These are phyloP conservation scores for Temnothorax nylanderi DNA, from an alignment of 1,140 invertebrate genomes.

Conservation along the genomic window DNA sequence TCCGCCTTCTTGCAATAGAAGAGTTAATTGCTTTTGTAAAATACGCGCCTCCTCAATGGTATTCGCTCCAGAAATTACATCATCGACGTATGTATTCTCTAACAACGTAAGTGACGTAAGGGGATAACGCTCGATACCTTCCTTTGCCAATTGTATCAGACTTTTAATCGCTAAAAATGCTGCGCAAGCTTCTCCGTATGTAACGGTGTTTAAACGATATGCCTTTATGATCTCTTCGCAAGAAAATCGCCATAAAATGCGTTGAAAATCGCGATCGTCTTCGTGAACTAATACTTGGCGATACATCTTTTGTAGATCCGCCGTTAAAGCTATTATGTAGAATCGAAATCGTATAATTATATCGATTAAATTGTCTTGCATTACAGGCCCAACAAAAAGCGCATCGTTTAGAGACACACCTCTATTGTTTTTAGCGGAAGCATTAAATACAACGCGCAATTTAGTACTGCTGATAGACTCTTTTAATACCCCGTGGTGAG, in stretches of 20 bases:
- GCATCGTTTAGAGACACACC: slow-evolving; percentile 3
- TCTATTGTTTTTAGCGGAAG: neutral
- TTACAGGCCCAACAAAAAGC: neutral
- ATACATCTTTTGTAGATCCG: slow-evolving; percentile 41
- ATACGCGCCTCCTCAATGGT: slow-evolving; percentile 55
- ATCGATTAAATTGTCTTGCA: slow-evolving; percentile 32
- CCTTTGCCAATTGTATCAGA: slow-evolving; percentile 68
- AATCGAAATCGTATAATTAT: slow-evolving; percentile 52
- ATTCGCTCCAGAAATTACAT: slow-evolving; percentile 73
- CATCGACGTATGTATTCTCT: slow-evolving; percentile 79
- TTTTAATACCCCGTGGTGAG: neutral
- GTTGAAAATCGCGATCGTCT: neutral
- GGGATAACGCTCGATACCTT: slow-evolving; percentile 71
- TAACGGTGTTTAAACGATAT: slow-evolving; percentile 78
- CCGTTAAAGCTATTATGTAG: neutral
- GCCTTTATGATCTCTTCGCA: slow-evolving; percentile 48
- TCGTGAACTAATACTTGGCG: neutral
- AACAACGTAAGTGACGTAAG: slow-evolving; percentile 58
- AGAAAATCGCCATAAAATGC: neutral
- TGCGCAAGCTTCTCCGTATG: slow-evolving; percentile 78
- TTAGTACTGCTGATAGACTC: neutral
- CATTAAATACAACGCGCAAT: neutral
- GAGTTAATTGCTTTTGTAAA: neutral
- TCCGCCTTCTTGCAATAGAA: slow-evolving; percentile 56
- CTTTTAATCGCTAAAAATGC: slow-evolving; percentile 69